A percentile compares a stretch with the other conserved stretches of the same genome.
These are phyloP conservation scores for Brachyrhaphis roseni DNA, from an alignment of 2,797 vertebrate species.

Conservation along the genomic window DNA sequence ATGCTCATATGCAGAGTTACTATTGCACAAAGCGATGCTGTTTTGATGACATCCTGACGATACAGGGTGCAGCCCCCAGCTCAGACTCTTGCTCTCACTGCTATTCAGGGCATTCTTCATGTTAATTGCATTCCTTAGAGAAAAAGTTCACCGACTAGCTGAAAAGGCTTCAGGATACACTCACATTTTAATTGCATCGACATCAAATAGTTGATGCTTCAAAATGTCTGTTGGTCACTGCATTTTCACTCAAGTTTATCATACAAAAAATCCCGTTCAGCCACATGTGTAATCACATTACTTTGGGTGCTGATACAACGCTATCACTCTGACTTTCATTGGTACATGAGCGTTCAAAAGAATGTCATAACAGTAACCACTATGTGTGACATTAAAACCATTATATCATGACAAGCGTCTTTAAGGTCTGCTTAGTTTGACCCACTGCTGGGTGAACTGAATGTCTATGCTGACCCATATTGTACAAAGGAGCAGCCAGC, in stretches of 20 bases:
- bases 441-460: neutral
- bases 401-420: neutral
- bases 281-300: neutral
- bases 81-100: neutral
- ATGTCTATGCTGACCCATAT: conserved; percentile 28
- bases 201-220: neutral
- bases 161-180: neutral
- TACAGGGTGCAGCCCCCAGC: neutral
- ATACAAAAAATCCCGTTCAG: neutral
- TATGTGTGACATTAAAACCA: neutral
- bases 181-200: neutral
- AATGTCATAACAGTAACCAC: neutral
- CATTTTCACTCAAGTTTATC: neutral
- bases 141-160: neutral
- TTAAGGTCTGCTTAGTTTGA: neutral
- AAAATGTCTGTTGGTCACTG: neutral
- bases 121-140: neutral
- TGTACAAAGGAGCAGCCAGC: neutral
- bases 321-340: neutral
- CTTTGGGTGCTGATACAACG: neutral
- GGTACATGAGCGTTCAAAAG: neutral
- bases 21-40: neutral
- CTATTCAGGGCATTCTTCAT: neutral
- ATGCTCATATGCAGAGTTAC: neutral
- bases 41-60: neutral